Percentiles rank a stretch among this genome's conserved stretches.
Evolutionary conservation across 2,113 vertebrate species (phyloP).

Genomic region (Zingel zingel): DNA sequence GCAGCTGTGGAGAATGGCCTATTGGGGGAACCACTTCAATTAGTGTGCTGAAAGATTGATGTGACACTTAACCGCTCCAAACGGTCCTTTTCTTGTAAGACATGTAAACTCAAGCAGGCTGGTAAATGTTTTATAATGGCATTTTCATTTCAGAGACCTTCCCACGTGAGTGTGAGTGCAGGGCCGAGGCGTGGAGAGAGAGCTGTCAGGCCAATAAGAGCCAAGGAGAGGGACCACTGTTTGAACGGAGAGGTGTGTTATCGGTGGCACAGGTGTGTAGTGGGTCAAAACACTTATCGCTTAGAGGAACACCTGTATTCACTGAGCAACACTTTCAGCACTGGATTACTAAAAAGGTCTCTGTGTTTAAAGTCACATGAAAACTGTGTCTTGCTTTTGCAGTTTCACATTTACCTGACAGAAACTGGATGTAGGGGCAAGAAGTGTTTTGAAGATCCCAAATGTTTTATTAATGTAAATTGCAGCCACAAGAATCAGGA

Average conservation of each 20-base stretch:
- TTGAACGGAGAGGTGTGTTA: constrained; percentile 23
- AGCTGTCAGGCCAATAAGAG: constrained; percentile 12
- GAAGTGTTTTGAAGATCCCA: background rate
- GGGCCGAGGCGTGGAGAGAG: background rate
- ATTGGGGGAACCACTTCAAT: constrained; percentile 72
- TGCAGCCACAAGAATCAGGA: background rate
- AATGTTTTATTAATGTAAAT: constrained; percentile 1
- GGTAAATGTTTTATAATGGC: constrained; percentile 74
- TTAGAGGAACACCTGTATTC: constrained; percentile 47
- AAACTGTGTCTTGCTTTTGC: background rate
- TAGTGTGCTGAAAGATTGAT: constrained; percentile 74
- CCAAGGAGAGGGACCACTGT: background rate
- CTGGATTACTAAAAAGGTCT: background rate
- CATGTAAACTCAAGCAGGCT: constrained; percentile 72
- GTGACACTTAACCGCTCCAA: constrained; percentile 69
- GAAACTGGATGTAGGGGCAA: background rate
- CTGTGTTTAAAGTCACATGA: background rate
- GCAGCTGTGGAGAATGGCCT: constrained; percentile 66
- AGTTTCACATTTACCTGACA: background rate
- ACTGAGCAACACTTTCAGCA: background rate
- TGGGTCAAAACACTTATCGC: constrained; percentile 27
- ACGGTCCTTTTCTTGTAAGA: constrained; percentile 67
- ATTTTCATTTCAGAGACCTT: constrained; percentile 62
- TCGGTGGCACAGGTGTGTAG: constrained; percentile 35
- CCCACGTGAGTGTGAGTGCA: constrained; percentile 17